Conservation (phyloP, 2,113 vertebrate species). For the Scomber japonicus region DNA sequence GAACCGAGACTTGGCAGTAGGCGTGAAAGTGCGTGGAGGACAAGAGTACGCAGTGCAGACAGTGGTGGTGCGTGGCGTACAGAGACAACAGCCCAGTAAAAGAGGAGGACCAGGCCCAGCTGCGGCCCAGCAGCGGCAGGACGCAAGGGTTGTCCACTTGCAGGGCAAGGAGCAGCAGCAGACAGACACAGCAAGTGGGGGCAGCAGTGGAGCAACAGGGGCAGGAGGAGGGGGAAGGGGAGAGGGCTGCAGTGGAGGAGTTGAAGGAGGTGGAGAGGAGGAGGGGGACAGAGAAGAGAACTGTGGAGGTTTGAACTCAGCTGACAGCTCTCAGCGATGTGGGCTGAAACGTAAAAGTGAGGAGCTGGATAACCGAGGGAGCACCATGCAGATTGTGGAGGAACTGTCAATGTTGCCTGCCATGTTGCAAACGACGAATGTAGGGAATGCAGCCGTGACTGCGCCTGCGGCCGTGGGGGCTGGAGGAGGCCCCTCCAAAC, state of each 20-base stretch:
- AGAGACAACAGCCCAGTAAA: slow-evolving; percentile 84
- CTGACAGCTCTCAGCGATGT: slow-evolving; percentile 93
- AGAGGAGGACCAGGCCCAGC: slow-evolving; percentile 54
- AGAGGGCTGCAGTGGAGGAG: slow-evolving; percentile 78
- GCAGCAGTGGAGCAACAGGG: slow-evolving; percentile 85
- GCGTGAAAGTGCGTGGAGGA: slow-evolving; percentile 77
- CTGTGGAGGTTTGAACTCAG: slow-evolving; percentile 86
- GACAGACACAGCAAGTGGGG: slow-evolving; percentile 78
- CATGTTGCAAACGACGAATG: slow-evolving; percentile 94
- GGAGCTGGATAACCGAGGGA: slow-evolving; percentile 91
- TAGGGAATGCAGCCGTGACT: slow-evolving; percentile 90
- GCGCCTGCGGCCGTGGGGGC: slow-evolving; percentile 81
- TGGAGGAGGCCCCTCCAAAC: slow-evolving; percentile 86
- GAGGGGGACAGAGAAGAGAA: slow-evolving; percentile 75
- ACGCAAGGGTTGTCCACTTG: slow-evolving; percentile 68
- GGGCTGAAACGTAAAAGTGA: slow-evolving; percentile 99
- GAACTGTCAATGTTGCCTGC: slow-evolving; percentile 97
- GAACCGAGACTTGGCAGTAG: slow-evolving; percentile 87
- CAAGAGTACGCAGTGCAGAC: slow-evolving; percentile 91
- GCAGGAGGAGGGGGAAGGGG: slow-evolving; percentile 84
- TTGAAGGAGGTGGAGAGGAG: slow-evolving; percentile 66
- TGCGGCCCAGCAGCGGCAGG: slow-evolving; percentile 66
- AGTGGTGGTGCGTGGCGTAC: slow-evolving; percentile 92
- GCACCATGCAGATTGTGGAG: slow-evolving; percentile 98
- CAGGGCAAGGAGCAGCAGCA: slow-evolving; percentile 74